phyloP scores from a whole-genome alignment of 2,797 vertebrate species.

The Sitta carolinensis region DNA sequence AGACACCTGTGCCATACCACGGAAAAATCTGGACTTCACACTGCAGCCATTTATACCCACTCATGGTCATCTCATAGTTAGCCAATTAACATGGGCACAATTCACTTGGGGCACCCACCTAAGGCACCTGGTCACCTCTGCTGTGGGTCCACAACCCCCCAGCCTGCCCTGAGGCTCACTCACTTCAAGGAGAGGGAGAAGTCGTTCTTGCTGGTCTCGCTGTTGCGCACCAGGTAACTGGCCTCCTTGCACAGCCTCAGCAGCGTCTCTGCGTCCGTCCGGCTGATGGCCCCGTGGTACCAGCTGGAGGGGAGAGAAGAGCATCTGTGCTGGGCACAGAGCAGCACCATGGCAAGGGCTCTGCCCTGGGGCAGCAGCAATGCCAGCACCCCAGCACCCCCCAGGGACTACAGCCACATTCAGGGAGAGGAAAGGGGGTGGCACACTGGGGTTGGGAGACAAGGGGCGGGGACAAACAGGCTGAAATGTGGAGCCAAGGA shows the following conservation, averaged over 20 bases:
- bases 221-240: constrained; percentile 98
- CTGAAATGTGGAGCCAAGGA: background rate
- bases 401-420: background rate
- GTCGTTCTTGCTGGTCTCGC: constrained; percentile 97
- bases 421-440: background rate
- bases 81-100: rapidly evolving
- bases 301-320: constrained; percentile 80
- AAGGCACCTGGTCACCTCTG: rapidly evolving
- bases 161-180: constrained; percentile 57
- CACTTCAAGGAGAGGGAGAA: constrained; percentile 98
- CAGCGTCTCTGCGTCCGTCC: constrained; percentile 93
- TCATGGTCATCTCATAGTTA: rapidly evolving
- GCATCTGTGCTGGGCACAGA: background rate
- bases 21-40: rapidly evolving
- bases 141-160: background rate
- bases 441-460: rapidly evolving
- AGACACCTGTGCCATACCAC: background rate
- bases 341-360: rapidly evolving
- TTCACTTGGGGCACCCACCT: rapidly evolving
- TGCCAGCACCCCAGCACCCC: background rate
- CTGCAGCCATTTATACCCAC: background rate
- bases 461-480: background rate
- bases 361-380: background rate
- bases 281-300: constrained; percentile 98
- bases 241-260: constrained; percentile 96